Percentiles rank a stretch among this genome's conserved stretches.
These are phyloP conservation scores for Neotoxoptera formosana DNA, from an alignment of 1,140 invertebrate species.

Conservation along the genomic window DNA sequence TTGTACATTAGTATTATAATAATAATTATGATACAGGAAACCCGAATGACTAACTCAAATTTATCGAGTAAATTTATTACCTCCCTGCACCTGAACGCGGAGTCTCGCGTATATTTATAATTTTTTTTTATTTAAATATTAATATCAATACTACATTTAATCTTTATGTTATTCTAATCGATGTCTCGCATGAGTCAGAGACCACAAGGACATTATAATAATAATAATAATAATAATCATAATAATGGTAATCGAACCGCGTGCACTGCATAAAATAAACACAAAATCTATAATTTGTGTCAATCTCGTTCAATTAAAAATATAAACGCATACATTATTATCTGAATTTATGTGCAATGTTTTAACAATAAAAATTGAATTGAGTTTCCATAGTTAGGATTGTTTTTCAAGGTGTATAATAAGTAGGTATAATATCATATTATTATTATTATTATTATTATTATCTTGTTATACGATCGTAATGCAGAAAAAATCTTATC, in stretches of 20 bases:
- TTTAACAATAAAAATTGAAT: neutral
- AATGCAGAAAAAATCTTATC: neutral
- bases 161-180: neutral
- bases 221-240: neutral
- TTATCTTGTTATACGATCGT: neutral
- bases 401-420: neutral
- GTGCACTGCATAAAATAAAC: neutral
- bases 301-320: neutral
- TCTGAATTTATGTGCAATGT: neutral
- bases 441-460: neutral
- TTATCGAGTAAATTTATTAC: slow-evolving; percentile 2
- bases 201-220: neutral
- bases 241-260: neutral
- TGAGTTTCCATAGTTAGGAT: slow-evolving; percentile 8
- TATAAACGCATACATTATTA: neutral
- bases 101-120: neutral
- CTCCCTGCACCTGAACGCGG: neutral
- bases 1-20: neutral
- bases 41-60: neutral
- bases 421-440: neutral
- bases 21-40: neutral
- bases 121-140: neutral
- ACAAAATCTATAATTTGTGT: neutral
- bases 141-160: slow-evolving; percentile 7
- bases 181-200: neutral